Evolutionary conservation across 2,113 vertebrate genomes (phyloP).

Genomic region (Equus quagga): DNA sequence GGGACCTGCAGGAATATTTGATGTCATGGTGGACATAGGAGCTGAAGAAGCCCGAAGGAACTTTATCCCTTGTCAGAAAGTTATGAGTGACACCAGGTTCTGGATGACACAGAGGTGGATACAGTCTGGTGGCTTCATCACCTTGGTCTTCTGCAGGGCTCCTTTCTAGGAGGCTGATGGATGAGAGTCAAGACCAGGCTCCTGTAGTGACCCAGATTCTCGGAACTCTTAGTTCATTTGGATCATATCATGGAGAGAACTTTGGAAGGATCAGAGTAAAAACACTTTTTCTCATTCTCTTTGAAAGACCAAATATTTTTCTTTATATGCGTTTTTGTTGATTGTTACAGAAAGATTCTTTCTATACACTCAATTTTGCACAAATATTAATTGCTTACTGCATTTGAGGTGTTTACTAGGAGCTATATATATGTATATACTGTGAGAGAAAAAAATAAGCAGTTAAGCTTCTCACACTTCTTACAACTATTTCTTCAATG

Average conservation of each 20-base stretch:
- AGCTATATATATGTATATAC: neutral
- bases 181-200: neutral
- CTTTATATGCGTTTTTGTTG: neutral
- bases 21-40: neutral
- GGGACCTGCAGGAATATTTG: neutral
- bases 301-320: constrained; percentile 39
- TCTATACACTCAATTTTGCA: neutral
- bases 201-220: neutral
- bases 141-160: neutral
- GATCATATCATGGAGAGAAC: neutral
- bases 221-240: neutral
- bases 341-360: neutral
- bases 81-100: neutral
- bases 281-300: neutral
- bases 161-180: neutral
- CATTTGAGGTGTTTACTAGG: neutral
- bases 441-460: neutral
- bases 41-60: neutral
- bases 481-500: constrained; percentile 35
- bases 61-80: neutral
- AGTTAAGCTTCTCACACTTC: neutral
- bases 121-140: neutral
- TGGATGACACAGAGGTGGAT: neutral
- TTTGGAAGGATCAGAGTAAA: neutral
- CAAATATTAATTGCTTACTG: neutral